Conservation (phyloP, 2,797 vertebrate genomes). For the Myotis vivesi region DNA sequence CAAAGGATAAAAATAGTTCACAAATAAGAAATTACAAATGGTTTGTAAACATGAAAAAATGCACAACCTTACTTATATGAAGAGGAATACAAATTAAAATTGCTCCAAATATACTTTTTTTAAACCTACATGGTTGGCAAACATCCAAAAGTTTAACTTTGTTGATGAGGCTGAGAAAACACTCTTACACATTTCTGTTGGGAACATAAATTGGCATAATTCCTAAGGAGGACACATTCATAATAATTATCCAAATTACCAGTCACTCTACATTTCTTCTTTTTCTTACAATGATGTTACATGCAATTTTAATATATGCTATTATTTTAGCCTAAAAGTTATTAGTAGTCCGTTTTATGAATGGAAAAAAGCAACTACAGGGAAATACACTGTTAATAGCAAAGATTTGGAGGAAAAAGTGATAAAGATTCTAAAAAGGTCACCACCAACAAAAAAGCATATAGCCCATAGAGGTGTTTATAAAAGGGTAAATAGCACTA, state of each 20-base stretch:
- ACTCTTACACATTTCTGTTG: not conserved
- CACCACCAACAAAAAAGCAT: not conserved
- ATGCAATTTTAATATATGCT: not conserved
- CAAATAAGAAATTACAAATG: constrained; percentile 16
- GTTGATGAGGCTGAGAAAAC: constrained; percentile 8
- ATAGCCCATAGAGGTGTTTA: not conserved
- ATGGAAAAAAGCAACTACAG: not conserved
- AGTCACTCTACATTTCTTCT: constrained; percentile 5
- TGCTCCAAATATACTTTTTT: not conserved
- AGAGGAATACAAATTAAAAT: not conserved
- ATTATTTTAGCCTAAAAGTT: constrained; percentile 41
- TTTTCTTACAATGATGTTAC: not conserved
- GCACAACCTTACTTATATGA: not conserved
- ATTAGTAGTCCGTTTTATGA: not conserved
- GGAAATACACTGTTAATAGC: not conserved
- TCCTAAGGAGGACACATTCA: not conserved
- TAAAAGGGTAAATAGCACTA: not conserved
- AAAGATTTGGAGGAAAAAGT: constrained; percentile 31
- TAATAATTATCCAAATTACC: constrained; percentile 22
- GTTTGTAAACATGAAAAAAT: not conserved
- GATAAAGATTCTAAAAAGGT: not conserved
- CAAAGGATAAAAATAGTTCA: not conserved
- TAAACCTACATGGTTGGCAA: not conserved
- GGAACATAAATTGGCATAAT: not conserved
- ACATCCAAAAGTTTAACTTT: constrained; percentile 26